Base-by-base conservation (phyloP, 2,888 invertebrate species). In the Arge pagana region DNA sequence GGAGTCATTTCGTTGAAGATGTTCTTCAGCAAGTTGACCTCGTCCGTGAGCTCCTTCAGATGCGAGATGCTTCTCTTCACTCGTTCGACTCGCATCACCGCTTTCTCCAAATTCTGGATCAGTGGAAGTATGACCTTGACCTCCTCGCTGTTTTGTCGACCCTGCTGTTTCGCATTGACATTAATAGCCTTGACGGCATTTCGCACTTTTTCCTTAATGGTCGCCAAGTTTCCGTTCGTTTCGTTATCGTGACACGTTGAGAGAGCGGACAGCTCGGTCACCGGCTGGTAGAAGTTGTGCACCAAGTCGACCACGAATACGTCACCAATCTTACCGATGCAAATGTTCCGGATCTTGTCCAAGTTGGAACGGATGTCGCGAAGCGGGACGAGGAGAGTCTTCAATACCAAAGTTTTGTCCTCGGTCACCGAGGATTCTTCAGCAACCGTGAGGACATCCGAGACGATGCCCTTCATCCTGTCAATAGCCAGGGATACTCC, bases 211-310 rank as follows among this genome's bases (percentile, higher is more conserved):
- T 43, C 43, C 2, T 42, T 31, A 23, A 51, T 35, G 2, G 26
- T 13, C 8, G 50, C 31, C 35, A 51, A 36, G 26, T 30, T 51
- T 3, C 41, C 26, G 4, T 43, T 33, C 11, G 26, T 21, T 36
- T 51, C 50, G 8, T 35, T 51, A 5, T 51, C 50, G 43, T 51
- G 42, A n/a, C 41, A 42, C 3, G 50, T 51, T n/a, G 50, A 43
- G 0, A 51, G 26, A 36, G 33, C 43, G 10, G 50, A 51, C 19
- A 51, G 19, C 21, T 51, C 50, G 41, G 43, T 31, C 6, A 51
- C 41, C 6, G 50, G 50, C 19, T 51, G 50, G 43, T 51, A 51
- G n/a, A 51, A 51, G 5, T 51, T 51, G 6, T 51, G 50, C 3
- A 51, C 21, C n/a, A 51, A 35, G 19, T 51, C 50, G 11, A 51